Conservation (phyloP, 2,113 vertebrate genomes). For the Colius striatus region DNA sequence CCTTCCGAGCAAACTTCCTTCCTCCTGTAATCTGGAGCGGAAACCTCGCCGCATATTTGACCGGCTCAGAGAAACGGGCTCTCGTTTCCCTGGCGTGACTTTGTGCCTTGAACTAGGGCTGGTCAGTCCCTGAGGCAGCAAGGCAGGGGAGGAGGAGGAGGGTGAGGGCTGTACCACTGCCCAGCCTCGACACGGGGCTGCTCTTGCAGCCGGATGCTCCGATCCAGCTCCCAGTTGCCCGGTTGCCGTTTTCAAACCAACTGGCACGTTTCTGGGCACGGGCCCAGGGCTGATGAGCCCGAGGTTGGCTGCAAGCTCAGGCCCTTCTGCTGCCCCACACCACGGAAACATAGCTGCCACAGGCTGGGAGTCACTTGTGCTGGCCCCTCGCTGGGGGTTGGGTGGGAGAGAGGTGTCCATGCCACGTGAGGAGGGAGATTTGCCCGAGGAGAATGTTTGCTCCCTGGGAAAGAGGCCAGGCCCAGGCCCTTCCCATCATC, state of each 20-base stretch:
- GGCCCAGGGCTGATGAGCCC: not conserved
- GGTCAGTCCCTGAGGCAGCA: not conserved
- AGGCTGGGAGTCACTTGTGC: not conserved
- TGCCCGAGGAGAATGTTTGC: not conserved
- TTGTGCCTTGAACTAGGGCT: conserved; percentile 1
- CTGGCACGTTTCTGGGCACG: not conserved
- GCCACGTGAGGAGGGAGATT: not conserved
- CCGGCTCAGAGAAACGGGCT: not conserved
- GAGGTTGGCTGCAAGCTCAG: not conserved
- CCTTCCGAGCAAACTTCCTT: conserved; percentile 72
- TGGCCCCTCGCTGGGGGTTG: rapidly evolving
- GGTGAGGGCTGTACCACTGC: not conserved
- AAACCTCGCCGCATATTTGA: conserved; percentile 54
- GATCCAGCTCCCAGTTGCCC: not conserved
- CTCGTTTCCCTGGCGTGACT: conserved; percentile 30
- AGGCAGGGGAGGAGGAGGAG: not conserved
- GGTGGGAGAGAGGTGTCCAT: not conserved
- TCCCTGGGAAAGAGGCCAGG: not conserved
- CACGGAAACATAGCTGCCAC: rapidly evolving
- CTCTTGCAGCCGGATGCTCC: not conserved
- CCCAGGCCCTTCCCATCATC: not conserved
- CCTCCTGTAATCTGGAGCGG: conserved; percentile 68
- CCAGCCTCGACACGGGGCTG: rapidly evolving
- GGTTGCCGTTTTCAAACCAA: not conserved
- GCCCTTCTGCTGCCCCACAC: not conserved